Percentiles rank a stretch among this genome's conserved stretches.
phyloP scores from a whole-genome alignment of 2,113 vertebrate genomes.

The Muntiacus muntjak region DNA sequence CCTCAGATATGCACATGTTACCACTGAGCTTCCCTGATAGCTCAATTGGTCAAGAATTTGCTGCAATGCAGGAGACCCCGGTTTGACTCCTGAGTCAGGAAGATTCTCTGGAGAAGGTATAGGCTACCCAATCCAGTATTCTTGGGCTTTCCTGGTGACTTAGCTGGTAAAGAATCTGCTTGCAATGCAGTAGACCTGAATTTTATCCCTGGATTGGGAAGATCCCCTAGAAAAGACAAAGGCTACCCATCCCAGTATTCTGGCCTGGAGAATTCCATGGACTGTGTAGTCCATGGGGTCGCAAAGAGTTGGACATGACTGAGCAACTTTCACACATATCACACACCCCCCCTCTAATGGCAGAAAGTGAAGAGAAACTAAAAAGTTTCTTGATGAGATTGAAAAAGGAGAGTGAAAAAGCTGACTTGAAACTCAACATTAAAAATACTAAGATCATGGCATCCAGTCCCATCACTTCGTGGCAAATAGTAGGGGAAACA shows the following conservation, averaged over 20 bases:
- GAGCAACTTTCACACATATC: neutral
- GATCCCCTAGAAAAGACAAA: neutral
- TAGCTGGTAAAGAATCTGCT: neutral
- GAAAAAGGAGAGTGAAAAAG: neutral
- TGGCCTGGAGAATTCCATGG: neutral
- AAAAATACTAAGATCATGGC: neutral
- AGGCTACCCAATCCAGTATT: neutral
- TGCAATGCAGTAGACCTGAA: neutral
- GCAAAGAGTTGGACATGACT: neutral
- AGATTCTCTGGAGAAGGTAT: neutral
- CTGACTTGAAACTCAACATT: neutral
- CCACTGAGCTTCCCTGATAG: neutral
- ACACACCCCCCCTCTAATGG: neutral
- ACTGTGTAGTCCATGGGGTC: neutral
- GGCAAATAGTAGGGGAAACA: neutral
- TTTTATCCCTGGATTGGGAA: neutral
- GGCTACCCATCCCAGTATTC: neutral
- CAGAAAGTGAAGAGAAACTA: neutral
- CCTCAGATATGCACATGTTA: neutral
- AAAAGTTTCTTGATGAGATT: neutral
- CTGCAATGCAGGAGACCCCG: neutral
- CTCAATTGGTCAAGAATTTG: neutral
- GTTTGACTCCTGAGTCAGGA: neutral
- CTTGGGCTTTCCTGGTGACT: neutral
- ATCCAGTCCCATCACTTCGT: neutral